phyloP scores from a whole-genome alignment of 1,140 invertebrate genomes.

The Cotesia vestalis region DNA sequence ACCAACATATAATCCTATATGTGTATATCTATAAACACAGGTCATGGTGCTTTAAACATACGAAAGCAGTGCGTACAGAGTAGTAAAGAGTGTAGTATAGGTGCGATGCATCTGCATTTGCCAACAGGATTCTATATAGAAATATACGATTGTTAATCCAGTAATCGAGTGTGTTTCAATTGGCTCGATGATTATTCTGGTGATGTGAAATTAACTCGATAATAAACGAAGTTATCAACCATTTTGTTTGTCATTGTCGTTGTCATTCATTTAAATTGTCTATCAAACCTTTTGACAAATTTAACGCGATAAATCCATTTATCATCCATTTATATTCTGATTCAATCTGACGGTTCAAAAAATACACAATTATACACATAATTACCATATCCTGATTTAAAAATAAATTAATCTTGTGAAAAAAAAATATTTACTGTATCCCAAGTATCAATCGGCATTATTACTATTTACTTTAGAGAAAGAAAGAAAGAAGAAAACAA shows the following conservation, averaged over 20 bases:
- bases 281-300: too few species aligned
- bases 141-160: constrained; percentile 11
- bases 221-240: constrained; percentile 2
- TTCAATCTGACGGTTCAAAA: too few species aligned
- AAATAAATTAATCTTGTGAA: too few species aligned
- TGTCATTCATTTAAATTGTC: too few species aligned
- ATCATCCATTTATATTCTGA: too few species aligned
- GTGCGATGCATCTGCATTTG: not conserved
- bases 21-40: too few species aligned
- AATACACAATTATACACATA: too few species aligned
- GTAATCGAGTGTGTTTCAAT: constrained; percentile 17
- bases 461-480: constrained; percentile 62
- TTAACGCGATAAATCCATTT: too few species aligned
- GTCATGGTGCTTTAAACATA: constrained; percentile 11
- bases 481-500: constrained; percentile 46
- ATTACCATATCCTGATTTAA: too few species aligned
- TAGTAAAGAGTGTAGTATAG: not conserved
- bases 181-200: constrained; percentile 10
- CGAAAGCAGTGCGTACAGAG: not conserved
- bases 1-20: too few species aligned
- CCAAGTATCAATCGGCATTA: constrained; percentile 66
- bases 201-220: constrained; percentile 13
- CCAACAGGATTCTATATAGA: not conserved
- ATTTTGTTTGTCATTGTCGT: too few species aligned
- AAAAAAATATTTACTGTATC: constrained; percentile 48